Percentiles rank a stretch among this genome's conserved stretches.
These are phyloP conservation scores for Anthophora plumipes DNA, from an alignment of 2,888 invertebrate species.

Conservation along the genomic window DNA sequence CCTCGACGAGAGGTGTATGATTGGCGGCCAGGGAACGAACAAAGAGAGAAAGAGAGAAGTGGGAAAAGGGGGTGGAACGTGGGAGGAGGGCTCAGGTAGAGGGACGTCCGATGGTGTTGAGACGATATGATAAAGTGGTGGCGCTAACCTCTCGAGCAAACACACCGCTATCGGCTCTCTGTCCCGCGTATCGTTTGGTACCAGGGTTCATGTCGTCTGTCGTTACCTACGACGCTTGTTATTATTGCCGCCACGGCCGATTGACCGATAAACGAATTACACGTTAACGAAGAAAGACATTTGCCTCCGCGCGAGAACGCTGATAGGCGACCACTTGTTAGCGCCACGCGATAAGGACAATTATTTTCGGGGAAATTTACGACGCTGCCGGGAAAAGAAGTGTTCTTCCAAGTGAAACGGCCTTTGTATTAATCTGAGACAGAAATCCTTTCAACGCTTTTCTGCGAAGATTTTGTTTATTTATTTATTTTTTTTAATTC, in stretches of 20 bases:
- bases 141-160: constrained; percentile 74
- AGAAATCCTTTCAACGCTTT: not conserved
- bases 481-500: too few relatives aligned
- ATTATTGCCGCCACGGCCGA: constrained; percentile 32
- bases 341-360: constrained; percentile 33
- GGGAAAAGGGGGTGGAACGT: constrained; percentile 35
- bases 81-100: constrained; percentile 60
- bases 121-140: constrained; percentile 76
- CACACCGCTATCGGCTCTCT: constrained; percentile 55
- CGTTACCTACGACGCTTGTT: constrained; percentile 46
- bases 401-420: not conserved
- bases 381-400: too few relatives aligned
- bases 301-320: constrained; percentile 2
- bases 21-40: constrained; percentile 18
- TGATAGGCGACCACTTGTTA: constrained; percentile 46
- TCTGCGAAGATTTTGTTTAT: too few relatives aligned
- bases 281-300: constrained; percentile 47
- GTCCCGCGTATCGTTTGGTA: constrained; percentile 33
- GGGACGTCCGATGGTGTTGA: constrained; percentile 67
- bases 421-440: not conserved
- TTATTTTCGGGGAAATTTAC: constrained; percentile 25
- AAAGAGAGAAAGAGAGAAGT: constrained; percentile 23
- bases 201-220: constrained; percentile 34
- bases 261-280: constrained; percentile 55
- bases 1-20: constrained; percentile 31